Evolutionary conservation across 30 jellyfish, hydroid and myxozoan species (phyloP), one percentile per base, ranked within the genome.

Genomic region (Pelagia noctiluca): DNA sequence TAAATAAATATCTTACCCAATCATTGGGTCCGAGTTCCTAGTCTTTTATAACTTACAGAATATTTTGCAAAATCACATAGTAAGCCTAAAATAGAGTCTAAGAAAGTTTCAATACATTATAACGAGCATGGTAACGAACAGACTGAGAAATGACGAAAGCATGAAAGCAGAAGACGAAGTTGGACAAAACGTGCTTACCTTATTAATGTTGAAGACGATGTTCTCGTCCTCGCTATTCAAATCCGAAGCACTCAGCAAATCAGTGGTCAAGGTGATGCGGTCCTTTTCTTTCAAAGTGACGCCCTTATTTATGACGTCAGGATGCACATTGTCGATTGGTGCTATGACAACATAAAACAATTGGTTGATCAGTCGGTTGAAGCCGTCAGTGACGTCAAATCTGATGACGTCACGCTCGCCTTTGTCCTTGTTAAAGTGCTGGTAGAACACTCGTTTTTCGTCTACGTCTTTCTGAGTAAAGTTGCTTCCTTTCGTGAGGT

Each of bases 231-330:
- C 89, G 71, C 96, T 88, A 91, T 95, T 95, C 49, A 86, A 30
- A 75, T 95, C 99, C 26, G 97, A 83, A 12, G 99, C 99, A 61
- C 99, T 95, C 11, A 95, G 84, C 28, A 95, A 63, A 70, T 95
- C 99, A 1, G 99, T 95, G 8, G 99, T 83, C 71, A 95, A 72
- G 29, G 90, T 80, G 68, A 82, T 90, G 25, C 92, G 77, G 78
- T 81, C 92, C 24, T 93, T 93, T 74, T 95, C 97, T 57, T 76
- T 79, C 32, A 95, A 25, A 0, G 93, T 89, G 70, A 95, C 93
- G 0, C 97, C 99, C 49, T 80, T 71, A 75, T 71, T 85, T 76
- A 89, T 96, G 80, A 95, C 97, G 31, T 83, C 95, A 24, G 99
- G 99, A 46, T 74, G 85, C 28, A 95, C 82, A 63, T 80, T 88